Evolutionary conservation across 2,797 vertebrate genomes (phyloP).

Genomic region (Tachyglossus aculeatus): DNA sequence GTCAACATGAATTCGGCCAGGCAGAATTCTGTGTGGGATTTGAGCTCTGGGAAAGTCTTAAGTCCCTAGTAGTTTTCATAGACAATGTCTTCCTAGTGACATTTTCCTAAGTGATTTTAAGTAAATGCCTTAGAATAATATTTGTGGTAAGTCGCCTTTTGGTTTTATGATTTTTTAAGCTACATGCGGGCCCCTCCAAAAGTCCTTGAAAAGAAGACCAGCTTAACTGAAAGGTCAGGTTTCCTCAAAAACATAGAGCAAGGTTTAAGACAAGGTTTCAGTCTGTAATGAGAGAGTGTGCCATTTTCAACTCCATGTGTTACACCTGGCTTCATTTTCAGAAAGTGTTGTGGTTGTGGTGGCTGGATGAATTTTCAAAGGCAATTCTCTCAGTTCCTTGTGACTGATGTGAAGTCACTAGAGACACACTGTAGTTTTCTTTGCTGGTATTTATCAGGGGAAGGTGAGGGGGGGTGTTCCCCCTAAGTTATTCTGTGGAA

Average conservation of each 20-base stretch:
- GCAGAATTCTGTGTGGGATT: background rate
- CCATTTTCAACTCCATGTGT: background rate
- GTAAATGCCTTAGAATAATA: constrained; percentile 68
- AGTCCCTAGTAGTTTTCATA: constrained; percentile 33
- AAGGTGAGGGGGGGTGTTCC: too few relatives aligned
- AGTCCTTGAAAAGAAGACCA: constrained; percentile 42
- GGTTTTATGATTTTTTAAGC: constrained; percentile 57
- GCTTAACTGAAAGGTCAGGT: constrained; percentile 70
- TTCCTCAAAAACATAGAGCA: constrained; percentile 65
- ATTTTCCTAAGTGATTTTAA: constrained; percentile 68
- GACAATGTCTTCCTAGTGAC: constrained; percentile 46
- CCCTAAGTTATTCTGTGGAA: too few relatives aligned
- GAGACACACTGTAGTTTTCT: too few relatives aligned
- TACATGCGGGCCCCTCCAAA: constrained; percentile 40
- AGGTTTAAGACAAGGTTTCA: constrained; percentile 28
- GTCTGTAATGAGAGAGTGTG: fast-evolving
- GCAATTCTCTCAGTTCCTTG: too few relatives aligned
- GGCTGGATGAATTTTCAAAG: too few relatives aligned
- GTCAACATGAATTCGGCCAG: constrained; percentile 7
- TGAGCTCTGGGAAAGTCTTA: constrained; percentile 26
- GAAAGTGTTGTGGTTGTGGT: too few relatives aligned
- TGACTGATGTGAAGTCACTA: too few relatives aligned
- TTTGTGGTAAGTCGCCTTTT: constrained; percentile 57
- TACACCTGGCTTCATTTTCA: too few relatives aligned
- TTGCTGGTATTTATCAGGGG: too few relatives aligned